phyloP scores from a whole-genome alignment of 2,797 vertebrate species.

The Argyrosomus regius region DNA sequence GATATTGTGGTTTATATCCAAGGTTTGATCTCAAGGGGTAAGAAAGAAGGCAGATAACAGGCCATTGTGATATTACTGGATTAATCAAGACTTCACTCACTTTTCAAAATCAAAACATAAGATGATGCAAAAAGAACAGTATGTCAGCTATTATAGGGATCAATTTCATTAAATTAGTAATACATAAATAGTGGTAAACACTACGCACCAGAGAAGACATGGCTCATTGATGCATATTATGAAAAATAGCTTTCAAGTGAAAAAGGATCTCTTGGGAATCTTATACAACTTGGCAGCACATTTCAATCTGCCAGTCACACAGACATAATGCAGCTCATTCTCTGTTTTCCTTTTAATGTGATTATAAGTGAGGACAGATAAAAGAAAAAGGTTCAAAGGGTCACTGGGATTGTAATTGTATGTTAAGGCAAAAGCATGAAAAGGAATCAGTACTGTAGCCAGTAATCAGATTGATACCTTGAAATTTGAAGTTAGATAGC shows the following conservation, averaged over 20 bases:
- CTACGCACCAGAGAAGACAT: conserved; percentile 43
- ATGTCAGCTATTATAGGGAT: conserved; percentile 39
- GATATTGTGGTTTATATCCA: not conserved
- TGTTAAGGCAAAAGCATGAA: not conserved
- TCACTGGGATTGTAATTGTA: conserved; percentile 6
- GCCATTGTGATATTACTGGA: conserved; percentile 51
- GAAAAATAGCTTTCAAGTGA: conserved; percentile 33
- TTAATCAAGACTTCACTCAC: conserved; percentile 19
- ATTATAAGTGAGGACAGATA: conserved; percentile 43
- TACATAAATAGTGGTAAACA: conserved; percentile 33
- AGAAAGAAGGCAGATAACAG: conserved; percentile 63
- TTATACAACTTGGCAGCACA: conserved; percentile 22
- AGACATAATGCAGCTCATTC: conserved; percentile 36
- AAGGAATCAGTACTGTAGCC: not conserved
- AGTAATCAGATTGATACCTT: not conserved
- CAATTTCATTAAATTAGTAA: conserved; percentile 46
- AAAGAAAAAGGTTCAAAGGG: conserved; percentile 16
- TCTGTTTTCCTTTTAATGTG: conserved; percentile 25
- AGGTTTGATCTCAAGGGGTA: conserved; percentile 64
- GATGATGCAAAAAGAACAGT: conserved; percentile 31
- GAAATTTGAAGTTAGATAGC: not conserved
- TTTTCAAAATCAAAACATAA: conserved; percentile 30
- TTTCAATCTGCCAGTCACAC: conserved; percentile 42
- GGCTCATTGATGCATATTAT: conserved; percentile 48
- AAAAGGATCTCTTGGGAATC: conserved; percentile 51